Evolutionary conservation across 2,888 invertebrate genomes (phyloP).

Genomic region (Caenorhabditis parvicauda): DNA sequence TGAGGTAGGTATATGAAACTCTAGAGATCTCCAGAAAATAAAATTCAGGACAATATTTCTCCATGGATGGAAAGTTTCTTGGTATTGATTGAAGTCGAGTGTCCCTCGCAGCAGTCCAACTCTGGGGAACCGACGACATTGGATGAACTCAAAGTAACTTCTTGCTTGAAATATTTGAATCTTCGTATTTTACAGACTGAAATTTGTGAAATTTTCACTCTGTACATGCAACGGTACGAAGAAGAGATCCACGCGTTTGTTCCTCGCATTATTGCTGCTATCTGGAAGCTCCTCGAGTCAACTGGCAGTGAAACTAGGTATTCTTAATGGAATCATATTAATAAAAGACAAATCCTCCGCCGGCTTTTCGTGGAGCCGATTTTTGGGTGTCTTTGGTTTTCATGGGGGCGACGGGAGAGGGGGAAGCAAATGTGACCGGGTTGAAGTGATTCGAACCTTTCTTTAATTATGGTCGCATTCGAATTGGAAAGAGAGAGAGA

Average conservation of each 20-base stretch:
- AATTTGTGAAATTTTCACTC: slow-evolving; percentile 86
- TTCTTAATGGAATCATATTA: no score
- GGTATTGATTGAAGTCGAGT: slow-evolving; percentile 71
- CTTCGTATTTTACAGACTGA: slow-evolving; percentile 66
- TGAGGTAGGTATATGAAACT: slow-evolving; percentile 71
- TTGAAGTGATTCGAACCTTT: no score
- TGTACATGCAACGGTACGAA: slow-evolving; percentile 96
- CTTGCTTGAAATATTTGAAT: background rate
- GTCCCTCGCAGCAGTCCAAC: slow-evolving; percentile 21
- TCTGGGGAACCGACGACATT: slow-evolving; percentile 51
- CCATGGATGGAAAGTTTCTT: slow-evolving; percentile 91
- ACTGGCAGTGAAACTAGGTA: slow-evolving; percentile 41
- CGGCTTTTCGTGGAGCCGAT: no score
- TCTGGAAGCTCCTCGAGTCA: slow-evolving; percentile 82
- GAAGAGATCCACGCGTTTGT: slow-evolving; percentile 91
- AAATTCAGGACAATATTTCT: slow-evolving; percentile 80
- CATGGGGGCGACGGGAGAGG: no score
- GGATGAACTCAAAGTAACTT: slow-evolving; percentile 41
- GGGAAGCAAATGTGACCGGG: no score
- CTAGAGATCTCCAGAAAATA: background rate
- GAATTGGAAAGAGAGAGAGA: no score
- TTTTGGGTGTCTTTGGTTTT: no score
- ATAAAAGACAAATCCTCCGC: no score
- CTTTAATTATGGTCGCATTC: no score
- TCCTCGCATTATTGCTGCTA: slow-evolving; percentile 85